Evolutionary conservation across 2,113 vertebrate species (phyloP).

Genomic region (Pelodiscus sinensis): DNA sequence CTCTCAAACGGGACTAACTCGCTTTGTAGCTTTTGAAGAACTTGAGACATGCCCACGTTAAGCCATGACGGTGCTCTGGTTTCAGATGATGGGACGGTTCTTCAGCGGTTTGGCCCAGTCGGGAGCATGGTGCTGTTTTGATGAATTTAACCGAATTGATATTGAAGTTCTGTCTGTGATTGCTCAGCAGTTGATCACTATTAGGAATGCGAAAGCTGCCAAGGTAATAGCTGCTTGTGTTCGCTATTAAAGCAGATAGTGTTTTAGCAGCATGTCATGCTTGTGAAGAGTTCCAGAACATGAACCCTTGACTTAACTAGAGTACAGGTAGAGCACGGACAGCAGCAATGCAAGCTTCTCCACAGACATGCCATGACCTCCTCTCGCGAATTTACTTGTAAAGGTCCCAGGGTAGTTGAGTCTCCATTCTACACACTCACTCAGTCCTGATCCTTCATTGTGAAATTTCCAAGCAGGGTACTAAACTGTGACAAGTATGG

Average conservation of each 20-base stretch:
- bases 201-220: constrained; percentile 83
- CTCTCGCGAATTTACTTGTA: neutral
- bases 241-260: neutral
- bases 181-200: constrained; percentile 87
- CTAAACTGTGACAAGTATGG: neutral
- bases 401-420: neutral
- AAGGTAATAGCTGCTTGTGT: constrained; percentile 72
- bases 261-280: neutral
- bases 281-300: neutral
- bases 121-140: constrained; percentile 87
- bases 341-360: neutral
- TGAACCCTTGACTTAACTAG: neutral
- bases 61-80: neutral
- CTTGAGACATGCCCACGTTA: neutral
- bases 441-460: neutral
- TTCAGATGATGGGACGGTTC: constrained; percentile 89
- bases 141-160: constrained; percentile 88
- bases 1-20: neutral
- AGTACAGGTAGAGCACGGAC: neutral
- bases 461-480: neutral
- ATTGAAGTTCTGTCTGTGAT: constrained; percentile 89
- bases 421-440: neutral
- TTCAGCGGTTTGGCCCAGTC: constrained; percentile 88
- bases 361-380: neutral
- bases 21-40: neutral